Conservation (phyloP, 1,140 invertebrate species). For the Hestina assimilis region DNA sequence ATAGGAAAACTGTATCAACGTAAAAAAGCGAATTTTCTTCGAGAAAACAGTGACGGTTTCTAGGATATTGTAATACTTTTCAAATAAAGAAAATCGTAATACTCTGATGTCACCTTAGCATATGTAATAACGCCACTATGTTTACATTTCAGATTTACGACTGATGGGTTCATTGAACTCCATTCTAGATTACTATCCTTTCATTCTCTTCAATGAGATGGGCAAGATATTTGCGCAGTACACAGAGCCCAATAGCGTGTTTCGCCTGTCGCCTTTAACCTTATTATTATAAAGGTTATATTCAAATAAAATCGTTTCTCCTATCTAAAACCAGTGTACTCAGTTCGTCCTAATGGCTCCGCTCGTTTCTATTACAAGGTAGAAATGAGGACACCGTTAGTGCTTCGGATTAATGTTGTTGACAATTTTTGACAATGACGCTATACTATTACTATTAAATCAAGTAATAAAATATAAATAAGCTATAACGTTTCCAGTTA, state of each 20-base stretch:
- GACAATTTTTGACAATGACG: constrained; percentile 22
- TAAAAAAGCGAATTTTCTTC: constrained; percentile 1
- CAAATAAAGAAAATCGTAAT: constrained; percentile 29
- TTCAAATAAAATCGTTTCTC: constrained; percentile 10
- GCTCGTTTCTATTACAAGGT: constrained; percentile 22
- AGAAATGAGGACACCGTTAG: constrained; percentile 14
- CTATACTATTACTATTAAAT: not conserved
- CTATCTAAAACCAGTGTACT: constrained; percentile 8
- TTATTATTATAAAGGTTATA: constrained; percentile 14
- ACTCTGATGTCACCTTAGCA: constrained; percentile 27
- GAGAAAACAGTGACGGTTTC: not conserved
- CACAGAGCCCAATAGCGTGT: constrained; percentile 7
- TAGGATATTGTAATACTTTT: constrained; percentile 15
- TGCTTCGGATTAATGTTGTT: constrained; percentile 21
- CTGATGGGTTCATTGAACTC: constrained; percentile 42
- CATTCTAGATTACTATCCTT: constrained; percentile 36
- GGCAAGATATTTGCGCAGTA: constrained; percentile 29
- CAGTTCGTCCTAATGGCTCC: constrained; percentile 21
- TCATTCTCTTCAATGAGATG: constrained; percentile 34
- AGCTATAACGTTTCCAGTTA: no score
- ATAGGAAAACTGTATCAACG: not conserved
- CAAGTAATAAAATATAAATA: not conserved
- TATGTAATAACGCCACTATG: constrained; percentile 25
- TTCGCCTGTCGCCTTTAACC: constrained; percentile 3
- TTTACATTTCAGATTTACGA: constrained; percentile 32